Evolutionary conservation across 1,140 invertebrate genomes (phyloP).

Genomic region (Lordiphosa clarofinis): DNA sequence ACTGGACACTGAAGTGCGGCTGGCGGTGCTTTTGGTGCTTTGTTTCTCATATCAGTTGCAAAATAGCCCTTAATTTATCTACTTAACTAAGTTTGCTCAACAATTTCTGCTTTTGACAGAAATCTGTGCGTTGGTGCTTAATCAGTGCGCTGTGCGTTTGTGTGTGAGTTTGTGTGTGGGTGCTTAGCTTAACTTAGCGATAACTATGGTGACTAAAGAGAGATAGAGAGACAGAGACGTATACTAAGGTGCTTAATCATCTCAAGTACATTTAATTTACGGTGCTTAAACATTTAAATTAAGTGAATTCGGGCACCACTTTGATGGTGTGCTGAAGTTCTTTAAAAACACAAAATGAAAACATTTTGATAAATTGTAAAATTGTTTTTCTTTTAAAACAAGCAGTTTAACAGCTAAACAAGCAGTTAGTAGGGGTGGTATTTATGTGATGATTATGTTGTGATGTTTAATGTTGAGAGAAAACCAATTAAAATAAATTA

Average conservation of each 20-base stretch:
- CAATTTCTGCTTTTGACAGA: constrained; percentile 4
- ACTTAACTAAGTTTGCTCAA: constrained; percentile 1
- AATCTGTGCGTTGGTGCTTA: constrained; percentile 14
- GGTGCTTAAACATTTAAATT: constrained; percentile 57
- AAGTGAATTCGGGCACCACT: constrained; percentile 40
- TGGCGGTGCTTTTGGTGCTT: constrained; percentile 36
- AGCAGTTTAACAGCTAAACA: constrained; percentile 64
- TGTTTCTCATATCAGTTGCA: constrained; percentile 4
- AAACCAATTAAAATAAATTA: constrained; percentile 1
- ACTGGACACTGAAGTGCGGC: constrained; percentile 27
- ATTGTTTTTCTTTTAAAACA: constrained; percentile 29
- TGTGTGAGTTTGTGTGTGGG: constrained; percentile 9
- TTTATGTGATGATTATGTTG: not conserved
- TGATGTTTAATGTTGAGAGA: not conserved
- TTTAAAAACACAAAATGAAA: constrained; percentile 26
- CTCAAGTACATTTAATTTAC: constrained; percentile 60
- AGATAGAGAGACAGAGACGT: not conserved
- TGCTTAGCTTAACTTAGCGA: constrained; percentile 63
- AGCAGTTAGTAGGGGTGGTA: constrained; percentile 32
- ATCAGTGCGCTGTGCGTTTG: constrained; percentile 37
- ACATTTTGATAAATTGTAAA: constrained; percentile 40
- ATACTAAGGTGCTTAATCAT: constrained; percentile 58
- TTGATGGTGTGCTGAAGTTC: constrained; percentile 34
- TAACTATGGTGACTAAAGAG: constrained; percentile 17
- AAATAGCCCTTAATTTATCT: constrained; percentile 1